A percentile compares a stretch with the other conserved stretches of the same genome.
Evolutionary conservation across 92 coral and sea anemone species (phyloP).

Genomic region (Zoanthus sansibaricus): DNA sequence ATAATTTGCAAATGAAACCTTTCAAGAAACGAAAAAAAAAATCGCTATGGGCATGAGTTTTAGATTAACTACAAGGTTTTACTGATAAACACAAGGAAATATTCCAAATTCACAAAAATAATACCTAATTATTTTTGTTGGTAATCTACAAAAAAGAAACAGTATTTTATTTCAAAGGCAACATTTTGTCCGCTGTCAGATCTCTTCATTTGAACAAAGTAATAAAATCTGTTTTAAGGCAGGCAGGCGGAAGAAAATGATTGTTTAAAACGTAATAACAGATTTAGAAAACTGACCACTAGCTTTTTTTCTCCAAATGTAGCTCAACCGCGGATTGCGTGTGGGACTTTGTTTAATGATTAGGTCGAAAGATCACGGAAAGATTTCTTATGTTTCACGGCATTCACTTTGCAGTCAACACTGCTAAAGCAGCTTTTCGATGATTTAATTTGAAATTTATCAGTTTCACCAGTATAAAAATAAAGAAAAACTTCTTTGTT

Average conservation of each 20-base stretch:
- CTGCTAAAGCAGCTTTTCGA: neutral
- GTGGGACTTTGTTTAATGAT: neutral
- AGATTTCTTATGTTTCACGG: neutral
- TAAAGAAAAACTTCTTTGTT: neutral
- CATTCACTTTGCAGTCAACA: neutral
- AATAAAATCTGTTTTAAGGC: neutral
- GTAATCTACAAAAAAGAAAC: too few relatives aligned
- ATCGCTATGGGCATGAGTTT: neutral
- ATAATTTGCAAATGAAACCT: neutral
- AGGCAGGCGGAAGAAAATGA: neutral
- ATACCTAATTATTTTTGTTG: too few relatives aligned
- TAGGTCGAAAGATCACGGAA: conserved; percentile 33
- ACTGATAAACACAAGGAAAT: neutral
- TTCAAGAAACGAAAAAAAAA: neutral
- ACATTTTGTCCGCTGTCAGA: too few relatives aligned
- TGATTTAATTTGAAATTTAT: neutral
- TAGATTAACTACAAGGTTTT: neutral
- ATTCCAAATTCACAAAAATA: too few relatives aligned
- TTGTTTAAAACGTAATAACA: too few relatives aligned
- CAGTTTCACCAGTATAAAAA: neutral
- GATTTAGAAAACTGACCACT: too few relatives aligned
- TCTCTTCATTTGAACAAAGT: too few relatives aligned
- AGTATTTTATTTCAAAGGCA: too few relatives aligned
- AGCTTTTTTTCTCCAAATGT: too few relatives aligned
- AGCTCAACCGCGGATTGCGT: too few relatives aligned